phyloP scores from a whole-genome alignment of 2,888 invertebrate genomes.

The Ichneumoninae sp. region DNA sequence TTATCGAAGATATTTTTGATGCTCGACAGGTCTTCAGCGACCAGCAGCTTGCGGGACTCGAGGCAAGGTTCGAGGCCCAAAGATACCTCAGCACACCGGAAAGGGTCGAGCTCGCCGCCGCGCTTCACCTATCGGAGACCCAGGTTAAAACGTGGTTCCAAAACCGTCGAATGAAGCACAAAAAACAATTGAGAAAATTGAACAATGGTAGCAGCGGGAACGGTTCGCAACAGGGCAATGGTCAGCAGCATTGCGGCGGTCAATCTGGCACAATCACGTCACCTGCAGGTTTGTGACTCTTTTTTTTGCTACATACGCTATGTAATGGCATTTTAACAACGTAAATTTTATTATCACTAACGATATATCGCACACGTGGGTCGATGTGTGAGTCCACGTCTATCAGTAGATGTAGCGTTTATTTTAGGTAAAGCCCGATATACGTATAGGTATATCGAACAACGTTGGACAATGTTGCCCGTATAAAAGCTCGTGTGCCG shows the following conservation, averaged over 20 bases:
- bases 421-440: background rate
- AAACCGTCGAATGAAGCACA: conserved; percentile 98
- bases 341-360: background rate
- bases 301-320: background rate
- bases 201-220: conserved; percentile 81
- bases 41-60: conserved; percentile 92
- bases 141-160: conserved; percentile 99
- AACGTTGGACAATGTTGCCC: conserved; percentile 10
- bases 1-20: background rate
- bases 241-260: conserved; percentile 74
- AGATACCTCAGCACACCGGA: conserved; percentile 98
- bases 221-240: conserved; percentile 69
- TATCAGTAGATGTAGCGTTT: background rate
- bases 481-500: conserved; percentile 31
- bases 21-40: conserved; percentile 87
- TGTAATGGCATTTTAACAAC: background rate
- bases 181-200: conserved; percentile 93
- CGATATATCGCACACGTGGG: background rate
- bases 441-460: conserved; percentile 26
- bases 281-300: conserved; percentile 77
- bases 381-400: background rate
- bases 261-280: conserved; percentile 78
- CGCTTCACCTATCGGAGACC: conserved; percentile 96
- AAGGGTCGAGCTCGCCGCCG: conserved; percentile 96
- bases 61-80: conserved; percentile 97